Base-by-base conservation (phyloP, 1,140 invertebrate genomes). In the Calycopis cecrops region DNA sequence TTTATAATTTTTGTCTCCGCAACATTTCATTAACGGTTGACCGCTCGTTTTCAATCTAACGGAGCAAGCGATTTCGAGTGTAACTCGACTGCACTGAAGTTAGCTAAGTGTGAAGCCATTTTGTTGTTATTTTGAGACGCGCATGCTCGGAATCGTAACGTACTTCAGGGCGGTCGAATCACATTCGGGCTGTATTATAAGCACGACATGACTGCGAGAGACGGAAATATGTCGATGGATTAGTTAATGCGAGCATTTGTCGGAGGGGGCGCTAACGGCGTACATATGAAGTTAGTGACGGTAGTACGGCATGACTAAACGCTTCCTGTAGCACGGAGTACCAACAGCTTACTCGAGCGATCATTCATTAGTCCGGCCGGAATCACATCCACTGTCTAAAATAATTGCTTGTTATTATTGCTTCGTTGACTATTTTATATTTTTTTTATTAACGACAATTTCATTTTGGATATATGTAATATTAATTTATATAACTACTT, bases 251-350 rank as follows among this genome's bases (percentile, higher is more conserved):
- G 40, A 16, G 40, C 40, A 4, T 44, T 16, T 7, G 14, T 9
- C 10, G 40, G 40, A 8, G 6, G 38, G 16, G 40, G 40, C 40
- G 28, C 17, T 38, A 11, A 18, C 21, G 9, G 34, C 33, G 52
- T 28, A 35, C 33, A 48, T 55, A 42, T 55, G 47, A 35, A 17
- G 53, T 55, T 55, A 35, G 40, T 9, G 14, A 16, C 40, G 16
- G n/a, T n/a, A n/a, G n/a, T 44, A 44, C 40, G 40, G 40, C 40
- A 44, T 44, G 40, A 44, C 40, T n/a, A 37, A 37, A 44, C 40
- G 40, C 40, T 44, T 17, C 14, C n/a, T 14, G 12, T 40, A 40
- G 38, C n/a, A 8, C n/a, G 38, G 4, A 38, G 9, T 12, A 14
- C 14, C 35, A 37, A 9, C 21, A 28, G 21, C 21, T 28, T 28